phyloP scores from a whole-genome alignment of 1,140 invertebrate genomes.

The Papilio aristodemus region DNA sequence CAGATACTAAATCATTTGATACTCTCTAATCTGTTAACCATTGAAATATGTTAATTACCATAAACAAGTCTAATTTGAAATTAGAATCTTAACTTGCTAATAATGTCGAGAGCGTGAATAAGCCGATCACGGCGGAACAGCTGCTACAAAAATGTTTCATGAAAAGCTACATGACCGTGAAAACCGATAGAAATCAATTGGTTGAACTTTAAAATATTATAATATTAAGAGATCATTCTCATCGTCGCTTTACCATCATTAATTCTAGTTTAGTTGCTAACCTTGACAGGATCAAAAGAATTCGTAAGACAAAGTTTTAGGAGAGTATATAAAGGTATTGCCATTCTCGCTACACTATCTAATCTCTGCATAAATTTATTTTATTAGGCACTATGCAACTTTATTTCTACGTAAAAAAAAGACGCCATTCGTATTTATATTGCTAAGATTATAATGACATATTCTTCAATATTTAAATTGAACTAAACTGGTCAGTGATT shows the following conservation, averaged over 20 bases:
- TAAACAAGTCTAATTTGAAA: slow-evolving; percentile 8
- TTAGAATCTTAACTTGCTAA: background rate
- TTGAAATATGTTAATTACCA: background rate
- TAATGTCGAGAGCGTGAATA: slow-evolving; percentile 13
- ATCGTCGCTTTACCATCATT: background rate
- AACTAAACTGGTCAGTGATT: slow-evolving; percentile 6
- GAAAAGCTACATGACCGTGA: slow-evolving; percentile 9
- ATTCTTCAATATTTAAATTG: background rate
- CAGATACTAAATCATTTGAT: background rate
- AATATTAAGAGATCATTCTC: background rate
- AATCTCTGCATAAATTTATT: no score
- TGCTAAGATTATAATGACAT: background rate
- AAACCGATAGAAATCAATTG: background rate
- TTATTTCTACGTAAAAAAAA: no score
- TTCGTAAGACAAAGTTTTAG: no score
- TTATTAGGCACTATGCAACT: no score
- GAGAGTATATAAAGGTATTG: no score
- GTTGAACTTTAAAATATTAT: background rate
- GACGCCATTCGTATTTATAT: background rate
- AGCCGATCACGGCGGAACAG: slow-evolving; percentile 5
- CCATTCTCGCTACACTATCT: no score
- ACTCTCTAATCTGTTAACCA: background rate
- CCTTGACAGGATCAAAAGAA: background rate
- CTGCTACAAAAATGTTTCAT: background rate
- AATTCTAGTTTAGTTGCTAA: background rate